Evolutionary conservation across 2,113 vertebrate species (phyloP).

Genomic region (Sialia sialis): DNA sequence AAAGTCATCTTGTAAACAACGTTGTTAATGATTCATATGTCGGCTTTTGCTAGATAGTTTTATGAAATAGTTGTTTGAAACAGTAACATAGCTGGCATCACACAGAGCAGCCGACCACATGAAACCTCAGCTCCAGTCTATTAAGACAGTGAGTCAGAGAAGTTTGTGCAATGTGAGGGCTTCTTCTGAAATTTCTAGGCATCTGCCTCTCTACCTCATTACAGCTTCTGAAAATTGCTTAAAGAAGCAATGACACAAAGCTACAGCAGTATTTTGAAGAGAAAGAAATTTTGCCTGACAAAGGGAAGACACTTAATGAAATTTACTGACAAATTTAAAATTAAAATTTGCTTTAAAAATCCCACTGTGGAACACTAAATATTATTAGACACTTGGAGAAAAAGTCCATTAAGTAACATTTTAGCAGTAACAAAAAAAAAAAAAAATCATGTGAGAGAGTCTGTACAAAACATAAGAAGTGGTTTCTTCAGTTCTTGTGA

Average conservation of each 20-base stretch:
- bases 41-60: not conserved
- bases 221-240: not conserved
- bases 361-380: not conserved
- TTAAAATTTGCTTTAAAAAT: not conserved
- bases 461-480: not conserved
- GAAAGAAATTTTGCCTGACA: not conserved
- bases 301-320: not conserved
- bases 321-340: not conserved
- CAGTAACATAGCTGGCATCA: not conserved
- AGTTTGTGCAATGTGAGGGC: not conserved
- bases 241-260: not conserved
- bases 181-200: not conserved
- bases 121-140: not conserved
- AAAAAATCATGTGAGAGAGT: fast-evolving
- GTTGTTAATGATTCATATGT: not conserved
- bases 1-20: not conserved
- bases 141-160: not conserved
- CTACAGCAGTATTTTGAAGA: not conserved
- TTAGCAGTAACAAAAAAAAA: not conserved
- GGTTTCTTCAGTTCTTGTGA: not conserved
- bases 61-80: not conserved
- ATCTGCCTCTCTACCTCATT: not conserved
- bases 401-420: not conserved
- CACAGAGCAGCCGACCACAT: not conserved
- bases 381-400: not conserved